Percentiles rank a stretch among this genome's conserved stretches.
phyloP scores from a whole-genome alignment of 2,113 vertebrate species.

The Gambusia affinis region DNA sequence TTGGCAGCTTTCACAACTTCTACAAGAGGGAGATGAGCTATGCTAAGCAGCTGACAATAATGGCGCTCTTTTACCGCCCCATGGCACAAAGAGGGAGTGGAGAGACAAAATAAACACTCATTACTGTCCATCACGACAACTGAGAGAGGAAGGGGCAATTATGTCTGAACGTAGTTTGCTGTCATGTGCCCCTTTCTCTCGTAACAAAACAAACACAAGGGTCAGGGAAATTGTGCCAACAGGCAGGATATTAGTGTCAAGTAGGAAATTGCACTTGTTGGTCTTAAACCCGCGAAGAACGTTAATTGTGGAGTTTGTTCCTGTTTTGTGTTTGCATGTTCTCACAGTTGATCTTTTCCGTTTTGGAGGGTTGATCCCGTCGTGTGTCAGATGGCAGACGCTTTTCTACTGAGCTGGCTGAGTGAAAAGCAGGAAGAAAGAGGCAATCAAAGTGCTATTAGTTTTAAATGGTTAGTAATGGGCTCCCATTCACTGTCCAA shows the following conservation, averaged over 20 bases:
- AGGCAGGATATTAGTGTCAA: conserved; percentile 38
- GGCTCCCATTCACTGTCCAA: conserved; percentile 57
- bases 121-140: conserved; percentile 65
- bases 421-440: conserved; percentile 50
- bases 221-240: conserved; percentile 40
- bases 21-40: conserved; percentile 47
- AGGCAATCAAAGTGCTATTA: conserved; percentile 64
- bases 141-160: conserved; percentile 10
- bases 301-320: conserved; percentile 34
- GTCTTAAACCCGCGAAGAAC: conserved; percentile 27
- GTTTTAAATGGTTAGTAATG: conserved; percentile 65
- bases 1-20: conserved; percentile 56
- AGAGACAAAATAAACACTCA: conserved; percentile 74
- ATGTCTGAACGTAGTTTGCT: conserved; percentile 42
- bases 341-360: conserved; percentile 26
- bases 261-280: conserved; percentile 44
- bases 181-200: conserved; percentile 35
- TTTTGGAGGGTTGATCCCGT: conserved; percentile 18
- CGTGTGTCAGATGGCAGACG: conserved; percentile 8
- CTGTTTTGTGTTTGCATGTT: conserved; percentile 25
- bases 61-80: conserved; percentile 58
- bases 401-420: conserved; percentile 11
- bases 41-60: conserved; percentile 69
- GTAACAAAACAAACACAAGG: conserved; percentile 44
- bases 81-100: conserved; percentile 55